A percentile compares a stretch with the other conserved stretches of the same genome.
Conservation (phyloP, 2,888 invertebrate genomes). For the Sphecodes monilicornis region DNA sequence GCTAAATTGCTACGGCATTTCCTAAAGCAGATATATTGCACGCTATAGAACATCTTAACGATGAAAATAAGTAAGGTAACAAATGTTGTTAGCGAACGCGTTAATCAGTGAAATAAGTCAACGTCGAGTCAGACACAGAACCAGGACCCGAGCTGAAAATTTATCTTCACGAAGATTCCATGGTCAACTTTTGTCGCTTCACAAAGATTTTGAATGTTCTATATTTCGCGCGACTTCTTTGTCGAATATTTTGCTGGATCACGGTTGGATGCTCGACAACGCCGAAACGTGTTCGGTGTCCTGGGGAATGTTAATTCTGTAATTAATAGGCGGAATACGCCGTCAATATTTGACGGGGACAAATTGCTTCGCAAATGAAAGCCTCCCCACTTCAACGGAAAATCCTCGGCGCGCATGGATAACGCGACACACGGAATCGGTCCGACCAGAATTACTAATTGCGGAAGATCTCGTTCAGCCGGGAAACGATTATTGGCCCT, state of each 20-base stretch:
- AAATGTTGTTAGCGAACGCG: too few species aligned
- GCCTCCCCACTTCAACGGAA: constrained; percentile 4
- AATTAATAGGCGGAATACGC: constrained; percentile 15
- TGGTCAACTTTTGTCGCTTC: background rate
- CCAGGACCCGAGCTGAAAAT: too few species aligned
- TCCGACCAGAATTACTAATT: background rate
- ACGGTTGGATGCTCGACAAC: background rate
- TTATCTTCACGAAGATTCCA: too few species aligned
- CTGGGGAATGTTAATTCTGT: background rate
- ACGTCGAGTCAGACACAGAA: too few species aligned
- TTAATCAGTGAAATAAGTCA: too few species aligned
- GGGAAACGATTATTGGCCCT: constrained; percentile 1
- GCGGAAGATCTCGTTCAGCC: background rate
- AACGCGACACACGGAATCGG: background rate
- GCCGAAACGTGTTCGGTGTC: background rate
- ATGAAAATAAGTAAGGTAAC: too few species aligned
- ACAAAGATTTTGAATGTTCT: background rate
- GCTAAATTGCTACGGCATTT: too few species aligned
- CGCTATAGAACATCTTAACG: too few species aligned
- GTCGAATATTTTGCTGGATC: background rate
- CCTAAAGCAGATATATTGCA: too few species aligned
- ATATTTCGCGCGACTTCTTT: background rate
- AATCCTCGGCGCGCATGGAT: constrained; percentile 1
- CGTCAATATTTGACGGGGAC: constrained; percentile 26
- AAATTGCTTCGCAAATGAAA: constrained; percentile 37